Base-by-base conservation (phyloP, 2,888 invertebrate genomes). In the Lottia gigantea region DNA sequence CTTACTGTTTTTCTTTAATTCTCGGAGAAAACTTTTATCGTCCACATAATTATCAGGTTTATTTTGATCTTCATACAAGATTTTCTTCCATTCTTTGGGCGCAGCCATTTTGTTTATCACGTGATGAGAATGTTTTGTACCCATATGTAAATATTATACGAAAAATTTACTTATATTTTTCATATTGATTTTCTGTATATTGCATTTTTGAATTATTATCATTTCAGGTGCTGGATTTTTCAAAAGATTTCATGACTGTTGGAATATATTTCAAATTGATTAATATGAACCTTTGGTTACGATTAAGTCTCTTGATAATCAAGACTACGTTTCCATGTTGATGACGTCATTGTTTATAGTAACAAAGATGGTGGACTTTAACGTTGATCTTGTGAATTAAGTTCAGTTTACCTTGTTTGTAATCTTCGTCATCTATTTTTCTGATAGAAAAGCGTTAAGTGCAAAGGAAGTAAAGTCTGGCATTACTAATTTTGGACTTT, bases 21-120 rank as follows among this genome's bases (percentile, higher is more conserved):
- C 95, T 83, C 94, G 92, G 1, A 98, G 90, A 87, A 98, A 98
- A 64, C 94, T 92, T 31, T 91, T 91, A 8, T 40, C 7, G 86
- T 96, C 95, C 0, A 96, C 96, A 85, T 97, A 96, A 88, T 97
- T 97, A 88, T 98, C 98, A 0, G 96, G 94, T 75, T 94, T 94
- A 25, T 92, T 93, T 72, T 94, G 92, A 84, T 95, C 94, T 87
- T 95, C 94, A 84, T 97, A 98, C 23, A 98, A 90, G 83, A 95
- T 94, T 90, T 97, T 97, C 78, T 92, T 92, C 97, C 97, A 97
- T 46, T 75, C 76, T 49, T 46, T 74, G 12, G 6, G 23, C n/a
- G 66, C 70, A 26, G 71, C 74, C 78, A 76, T 76, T 62, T 72
- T 74, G 23, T 14, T 14, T 23, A n/a, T 65, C 49, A 55, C 55